Evolutionary conservation across 2,888 invertebrate species (phyloP).

Genomic region (Hermodice carunculata): DNA sequence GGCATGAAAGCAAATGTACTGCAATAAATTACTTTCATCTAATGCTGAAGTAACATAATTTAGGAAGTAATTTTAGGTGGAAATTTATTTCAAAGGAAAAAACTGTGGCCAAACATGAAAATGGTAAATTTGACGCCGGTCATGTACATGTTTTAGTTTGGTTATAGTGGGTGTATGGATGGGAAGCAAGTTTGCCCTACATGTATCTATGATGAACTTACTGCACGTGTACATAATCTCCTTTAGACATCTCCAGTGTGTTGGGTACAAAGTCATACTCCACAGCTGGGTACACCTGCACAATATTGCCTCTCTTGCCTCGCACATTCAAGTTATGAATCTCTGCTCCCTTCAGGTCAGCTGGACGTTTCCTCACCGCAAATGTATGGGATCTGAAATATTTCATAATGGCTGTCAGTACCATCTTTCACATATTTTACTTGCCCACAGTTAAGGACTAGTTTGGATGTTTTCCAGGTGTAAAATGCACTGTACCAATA

Average conservation of each 20-base stretch:
- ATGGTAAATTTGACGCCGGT: neutral
- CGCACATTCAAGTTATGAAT: slow-evolving; percentile 68
- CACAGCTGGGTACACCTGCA: slow-evolving; percentile 68
- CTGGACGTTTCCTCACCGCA: slow-evolving; percentile 55
- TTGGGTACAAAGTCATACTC: slow-evolving; percentile 70
- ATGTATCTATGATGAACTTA: slow-evolving; percentile 54
- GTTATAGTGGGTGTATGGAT: neutral
- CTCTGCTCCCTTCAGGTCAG: slow-evolving; percentile 36
- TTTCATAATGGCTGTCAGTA: too few relatives aligned
- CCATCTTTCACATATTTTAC: too few relatives aligned
- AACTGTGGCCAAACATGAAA: too few relatives aligned
- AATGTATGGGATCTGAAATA: slow-evolving; percentile 62
- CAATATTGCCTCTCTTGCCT: slow-evolving; percentile 70
- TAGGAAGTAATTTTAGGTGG: too few relatives aligned
- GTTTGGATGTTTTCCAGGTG: too few relatives aligned
- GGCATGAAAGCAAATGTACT: too few relatives aligned
- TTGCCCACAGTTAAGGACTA: too few relatives aligned
- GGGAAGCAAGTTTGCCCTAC: too few relatives aligned
- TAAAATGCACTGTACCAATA: too few relatives aligned
- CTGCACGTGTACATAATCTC: slow-evolving; percentile 66
- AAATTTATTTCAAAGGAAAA: too few relatives aligned
- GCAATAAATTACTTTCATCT: too few relatives aligned
- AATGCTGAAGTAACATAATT: too few relatives aligned
- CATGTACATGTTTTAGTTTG: neutral
- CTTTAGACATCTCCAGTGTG: slow-evolving; percentile 51